These are phyloP conservation scores for Anorthoa munda DNA, from an alignment of 2,888 invertebrate genomes.

Conservation along the genomic window DNA sequence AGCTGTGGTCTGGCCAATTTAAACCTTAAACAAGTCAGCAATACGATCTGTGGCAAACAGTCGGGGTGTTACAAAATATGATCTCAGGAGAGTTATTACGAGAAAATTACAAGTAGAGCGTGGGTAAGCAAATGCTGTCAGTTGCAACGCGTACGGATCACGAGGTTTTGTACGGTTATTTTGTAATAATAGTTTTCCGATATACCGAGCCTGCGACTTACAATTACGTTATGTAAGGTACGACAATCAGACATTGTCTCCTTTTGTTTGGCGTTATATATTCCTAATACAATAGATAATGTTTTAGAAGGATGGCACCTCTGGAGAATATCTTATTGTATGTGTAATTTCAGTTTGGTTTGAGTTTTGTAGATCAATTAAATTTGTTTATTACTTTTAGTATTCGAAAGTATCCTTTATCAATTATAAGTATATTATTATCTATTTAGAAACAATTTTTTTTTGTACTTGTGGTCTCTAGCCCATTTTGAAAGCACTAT, in stretches of 20 bases:
- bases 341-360: background rate
- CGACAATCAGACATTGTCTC: background rate
- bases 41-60: conserved; percentile 26
- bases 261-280: conserved; percentile 7
- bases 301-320: background rate
- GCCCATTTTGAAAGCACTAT: no score
- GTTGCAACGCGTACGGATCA: conserved; percentile 61
- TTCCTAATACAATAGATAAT: background rate
- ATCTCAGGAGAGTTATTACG: conserved; percentile 67
- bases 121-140: conserved; percentile 70
- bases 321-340: background rate
- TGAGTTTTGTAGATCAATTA: background rate
- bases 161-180: conserved; percentile 62
- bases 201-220: conserved; percentile 30
- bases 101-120: conserved; percentile 74
- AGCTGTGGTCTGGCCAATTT: conserved; percentile 14
- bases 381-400: background rate
- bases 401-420: background rate
- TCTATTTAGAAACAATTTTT: no score
- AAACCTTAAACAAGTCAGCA: conserved; percentile 4
- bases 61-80: conserved; percentile 68
- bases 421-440: no score
- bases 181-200: conserved; percentile 55
- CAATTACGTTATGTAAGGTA: conserved; percentile 40
- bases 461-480: no score